Conservation (phyloP, 1,140 invertebrate species). For the Leptinotarsa defecta region DNA sequence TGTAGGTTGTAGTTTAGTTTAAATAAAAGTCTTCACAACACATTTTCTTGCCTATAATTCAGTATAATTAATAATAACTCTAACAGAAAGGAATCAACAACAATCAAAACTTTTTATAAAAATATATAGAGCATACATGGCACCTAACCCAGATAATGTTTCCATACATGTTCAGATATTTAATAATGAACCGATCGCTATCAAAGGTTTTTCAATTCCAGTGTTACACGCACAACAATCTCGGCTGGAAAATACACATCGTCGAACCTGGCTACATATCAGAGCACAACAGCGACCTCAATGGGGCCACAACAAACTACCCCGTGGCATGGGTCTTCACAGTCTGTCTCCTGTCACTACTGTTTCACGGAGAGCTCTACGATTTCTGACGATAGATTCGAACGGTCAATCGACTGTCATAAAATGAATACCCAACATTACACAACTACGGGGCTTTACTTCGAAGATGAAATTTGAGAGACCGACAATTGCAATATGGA, state of each 20-base stretch:
- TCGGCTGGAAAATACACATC: constrained; percentile 93
- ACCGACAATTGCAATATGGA: too few species aligned
- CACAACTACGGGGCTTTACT: not conserved
- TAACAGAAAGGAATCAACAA: too few species aligned
- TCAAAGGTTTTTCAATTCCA: constrained; percentile 56
- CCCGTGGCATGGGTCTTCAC: not conserved
- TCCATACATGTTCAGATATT: too few species aligned
- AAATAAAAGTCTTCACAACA: too few species aligned
- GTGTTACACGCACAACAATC: constrained; percentile 89
- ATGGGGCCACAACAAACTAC: not conserved
- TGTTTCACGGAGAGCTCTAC: not conserved
- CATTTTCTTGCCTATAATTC: too few species aligned
- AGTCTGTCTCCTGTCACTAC: not conserved
- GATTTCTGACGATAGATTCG: not conserved
- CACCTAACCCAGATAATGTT: too few species aligned
- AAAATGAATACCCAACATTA: not conserved
- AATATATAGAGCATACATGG: too few species aligned
- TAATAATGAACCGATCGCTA: too few species aligned
- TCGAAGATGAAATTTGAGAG: too few species aligned
- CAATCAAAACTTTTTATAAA: too few species aligned
- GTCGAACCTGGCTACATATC: constrained; percentile 67
- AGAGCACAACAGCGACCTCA: constrained; percentile 35
- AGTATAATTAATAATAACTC: too few species aligned
- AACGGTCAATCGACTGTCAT: not conserved
- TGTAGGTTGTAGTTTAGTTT: too few species aligned